Evolutionary conservation across 2,888 invertebrate genomes (phyloP).

Genomic region (Sylvicola cinctus): DNA sequence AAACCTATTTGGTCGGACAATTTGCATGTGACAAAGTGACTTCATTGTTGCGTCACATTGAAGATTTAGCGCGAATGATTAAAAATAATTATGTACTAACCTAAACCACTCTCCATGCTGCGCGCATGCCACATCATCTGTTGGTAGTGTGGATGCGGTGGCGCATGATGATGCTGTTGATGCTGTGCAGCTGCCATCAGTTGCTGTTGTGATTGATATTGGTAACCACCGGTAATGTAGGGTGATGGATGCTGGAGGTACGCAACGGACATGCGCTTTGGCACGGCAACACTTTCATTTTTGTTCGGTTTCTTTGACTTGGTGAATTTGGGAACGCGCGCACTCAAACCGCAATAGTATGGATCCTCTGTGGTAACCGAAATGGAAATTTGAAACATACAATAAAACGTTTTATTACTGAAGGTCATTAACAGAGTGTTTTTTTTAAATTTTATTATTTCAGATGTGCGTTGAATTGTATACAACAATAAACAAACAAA

Average conservation of each 20-base stretch:
- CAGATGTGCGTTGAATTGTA: too few relatives aligned
- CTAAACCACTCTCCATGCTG: conserved; percentile 83
- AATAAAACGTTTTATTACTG: too few relatives aligned
- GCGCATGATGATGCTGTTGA: conserved; percentile 20
- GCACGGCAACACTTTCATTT: conserved; percentile 23
- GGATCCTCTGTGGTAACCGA: conserved; percentile 81
- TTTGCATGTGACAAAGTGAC: too few relatives aligned
- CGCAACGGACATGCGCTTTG: conserved; percentile 47
- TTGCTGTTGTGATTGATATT: conserved; percentile 7
- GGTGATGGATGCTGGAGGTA: conserved; percentile 28
- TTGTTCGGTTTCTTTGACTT: conserved; percentile 37
- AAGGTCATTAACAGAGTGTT: too few relatives aligned
- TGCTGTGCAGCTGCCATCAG: background rate
- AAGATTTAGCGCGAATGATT: too few relatives aligned
- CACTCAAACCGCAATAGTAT: conserved; percentile 82
- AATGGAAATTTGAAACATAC: conserved; percentile 4
- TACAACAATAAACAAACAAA: too few relatives aligned
- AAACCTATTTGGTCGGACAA: too few relatives aligned
- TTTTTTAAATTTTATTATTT: too few relatives aligned
- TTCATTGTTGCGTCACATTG: too few relatives aligned
- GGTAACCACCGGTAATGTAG: background rate
- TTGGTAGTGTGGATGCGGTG: conserved; percentile 28
- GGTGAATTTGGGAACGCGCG: conserved; percentile 83
- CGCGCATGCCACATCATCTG: conserved; percentile 69
- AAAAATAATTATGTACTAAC: conserved; percentile 17